phyloP scores from a whole-genome alignment of 1,140 invertebrate genomes.

The Ceratina australensis region DNA sequence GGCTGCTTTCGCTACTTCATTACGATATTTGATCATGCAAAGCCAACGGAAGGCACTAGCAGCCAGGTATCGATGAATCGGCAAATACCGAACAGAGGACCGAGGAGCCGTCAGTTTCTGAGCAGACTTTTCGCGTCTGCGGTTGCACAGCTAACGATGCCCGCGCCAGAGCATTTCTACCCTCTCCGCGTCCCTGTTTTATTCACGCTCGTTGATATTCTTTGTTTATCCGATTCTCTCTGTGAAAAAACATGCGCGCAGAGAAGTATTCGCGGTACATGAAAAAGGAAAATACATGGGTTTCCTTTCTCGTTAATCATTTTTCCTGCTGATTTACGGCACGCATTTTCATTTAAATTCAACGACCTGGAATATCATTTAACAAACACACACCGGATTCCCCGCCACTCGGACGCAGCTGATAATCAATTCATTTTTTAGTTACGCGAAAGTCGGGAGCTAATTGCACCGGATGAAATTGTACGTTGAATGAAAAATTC shows the following conservation, averaged over 20 bases:
- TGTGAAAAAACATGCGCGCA: not conserved
- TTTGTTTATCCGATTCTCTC: not conserved
- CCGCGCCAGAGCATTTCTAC: not conserved
- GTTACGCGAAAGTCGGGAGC: not conserved
- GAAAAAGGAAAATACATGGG: too few relatives aligned
- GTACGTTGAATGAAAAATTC: not conserved
- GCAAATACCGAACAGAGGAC: constrained; percentile 28
- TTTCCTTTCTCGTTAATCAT: too few relatives aligned
- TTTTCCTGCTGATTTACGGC: too few relatives aligned
- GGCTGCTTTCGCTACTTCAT: constrained; percentile 62
- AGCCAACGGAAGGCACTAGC: constrained; percentile 3
- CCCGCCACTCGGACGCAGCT: not conserved
- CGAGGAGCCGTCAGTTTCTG: not conserved
- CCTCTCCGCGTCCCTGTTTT: not conserved
- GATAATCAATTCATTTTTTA: not conserved
- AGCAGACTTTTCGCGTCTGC: constrained; percentile 12
- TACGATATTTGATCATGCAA: constrained; percentile 63
- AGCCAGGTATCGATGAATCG: constrained; percentile 33
- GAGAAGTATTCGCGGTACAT: not conserved
- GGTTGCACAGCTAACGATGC: not conserved
- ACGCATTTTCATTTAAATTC: constrained; percentile 12
- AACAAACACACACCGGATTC: constrained; percentile 5
- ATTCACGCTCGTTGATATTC: constrained; percentile 7
- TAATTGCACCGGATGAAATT: too few relatives aligned
- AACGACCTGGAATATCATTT: constrained; percentile 1